Evolutionary conservation across 2,113 vertebrate species (phyloP), one percentile per base, ranked within the genome.

Genomic region (Naja naja): DNA sequence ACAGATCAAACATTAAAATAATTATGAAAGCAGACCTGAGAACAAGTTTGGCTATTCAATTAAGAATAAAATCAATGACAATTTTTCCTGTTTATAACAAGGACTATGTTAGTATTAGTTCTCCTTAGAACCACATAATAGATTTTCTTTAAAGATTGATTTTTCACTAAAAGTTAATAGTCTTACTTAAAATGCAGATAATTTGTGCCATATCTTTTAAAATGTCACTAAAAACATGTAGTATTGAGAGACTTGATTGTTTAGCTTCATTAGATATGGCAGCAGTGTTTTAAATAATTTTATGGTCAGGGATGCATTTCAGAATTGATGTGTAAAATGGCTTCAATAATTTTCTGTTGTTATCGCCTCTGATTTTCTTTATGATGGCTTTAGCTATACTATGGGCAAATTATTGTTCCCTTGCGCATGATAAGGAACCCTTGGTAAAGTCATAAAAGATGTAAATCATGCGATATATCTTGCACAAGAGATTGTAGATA

Each of bases 1-100:
- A 0, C 94, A 86, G 92, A 89, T 92, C 20, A 91, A 94, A 34
- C 88, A 91, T 94, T 97, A 95, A 95, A 94, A 90, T 95, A 93
- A 93, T 95, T 94, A 64, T 74, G 91, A 90, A 90, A 96, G 55
- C 88, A 95, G 93, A 92, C 93, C 90, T 5, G 27, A 54, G 0
- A 92, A 47, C 93, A 88, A 90, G 45, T n/a, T 94, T 88, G 54
- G 85, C 94, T 96, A 94, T 93, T 92, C 91, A 95, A 91, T 93
- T 87, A 49, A 4, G 54, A 58, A 89, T 49, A 53, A 55, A 49
- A 49, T 11, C 87, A 56, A 4, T 0, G 0, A 1, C 27, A 74
- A 7, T 34, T 90, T 95, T 91, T 87, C 92, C 53, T 53, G 20
- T 60, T 49, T 91, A 8, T 89, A 93, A 34, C 30, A 88, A 60